A percentile compares a stretch with the other conserved stretches of the same genome.
Evolutionary conservation across 2,113 vertebrate genomes (phyloP).

Genomic region (Oryzias javanicus): DNA sequence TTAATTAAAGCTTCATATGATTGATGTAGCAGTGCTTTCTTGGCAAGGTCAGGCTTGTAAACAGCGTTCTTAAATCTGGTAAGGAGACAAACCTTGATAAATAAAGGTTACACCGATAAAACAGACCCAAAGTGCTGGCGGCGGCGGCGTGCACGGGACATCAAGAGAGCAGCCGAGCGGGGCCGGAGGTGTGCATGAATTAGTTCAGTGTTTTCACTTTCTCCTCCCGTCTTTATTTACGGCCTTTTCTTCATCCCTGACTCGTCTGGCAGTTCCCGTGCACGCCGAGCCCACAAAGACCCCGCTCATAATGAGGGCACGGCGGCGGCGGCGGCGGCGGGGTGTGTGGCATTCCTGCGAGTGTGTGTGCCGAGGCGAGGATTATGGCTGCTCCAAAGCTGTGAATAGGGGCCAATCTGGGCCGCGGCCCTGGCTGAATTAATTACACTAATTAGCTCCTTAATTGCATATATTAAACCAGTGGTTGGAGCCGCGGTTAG

Average conservation of each 20-base stretch:
- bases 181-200: constrained; percentile 58
- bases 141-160: neutral
- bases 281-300: constrained; percentile 56
- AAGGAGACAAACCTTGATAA: constrained; percentile 42
- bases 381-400: constrained; percentile 77
- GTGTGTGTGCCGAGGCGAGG: constrained; percentile 54
- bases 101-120: constrained; percentile 65
- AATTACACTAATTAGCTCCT: constrained; percentile 82
- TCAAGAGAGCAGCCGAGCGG: constrained; percentile 56
- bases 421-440: constrained; percentile 75
- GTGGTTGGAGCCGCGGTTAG: constrained; percentile 63
- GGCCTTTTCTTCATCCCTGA: constrained; percentile 59
- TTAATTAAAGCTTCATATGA: constrained; percentile 52
- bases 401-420: constrained; percentile 75
- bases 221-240: constrained; percentile 64
- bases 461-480: constrained; percentile 82
- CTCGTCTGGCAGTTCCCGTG: constrained; percentile 64
- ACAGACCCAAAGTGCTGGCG: neutral
- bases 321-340: constrained; percentile 46
- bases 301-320: constrained; percentile 68
- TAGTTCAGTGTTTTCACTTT: constrained; percentile 73
- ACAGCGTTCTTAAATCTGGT: constrained; percentile 50
- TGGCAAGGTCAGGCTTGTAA: constrained; percentile 40
- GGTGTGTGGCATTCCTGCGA: constrained; percentile 59
- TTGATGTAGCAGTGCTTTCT: constrained; percentile 36